Evolutionary conservation across 2,113 vertebrate species (phyloP), one percentile per base, ranked within the genome.

Genomic region (Antidorcas marsupialis): DNA sequence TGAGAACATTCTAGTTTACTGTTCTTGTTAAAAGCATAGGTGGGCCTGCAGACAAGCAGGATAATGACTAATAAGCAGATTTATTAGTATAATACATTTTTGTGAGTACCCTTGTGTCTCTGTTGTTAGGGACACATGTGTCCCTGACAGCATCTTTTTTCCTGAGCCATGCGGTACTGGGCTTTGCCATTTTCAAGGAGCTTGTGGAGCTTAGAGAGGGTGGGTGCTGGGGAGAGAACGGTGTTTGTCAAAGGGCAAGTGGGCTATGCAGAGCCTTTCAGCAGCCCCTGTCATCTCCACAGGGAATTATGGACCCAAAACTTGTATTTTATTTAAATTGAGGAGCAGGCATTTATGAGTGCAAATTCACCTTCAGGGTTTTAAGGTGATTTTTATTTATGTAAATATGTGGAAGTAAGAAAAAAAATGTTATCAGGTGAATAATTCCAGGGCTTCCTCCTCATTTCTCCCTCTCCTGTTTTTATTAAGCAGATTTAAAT

Each of bases 351-450:
- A 23, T 92, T 94, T 13, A 15, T 82, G 60, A 39, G 25, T 43
- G 52, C 67, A 12, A 4, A 43, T 89, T 57, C 12, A 71, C 67
- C 83, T 23, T 19, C 36, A 28, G 17, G n/a, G 19, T 30, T 57
- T 55, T 27, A 59, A 57, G 85, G 36, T 79, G 87, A 60, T 79
- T 78, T 96, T 52, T 30, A 62, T 95, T 74, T 89, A 28, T 23
- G 52, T 33, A 30, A 62, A 81, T 16, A 25, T 3, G 36, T 28
- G 11, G 28, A 47, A 67, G 92, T 27, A 23, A 36, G 13, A 82
- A 79, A 23, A 50, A 52, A 21, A 52, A 28, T 27, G n/a, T 45
- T 10, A 47, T 50, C 16, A 50, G 78, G 67, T 39, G 84, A 81
- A 5, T 28, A 17, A 74, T 88, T 33, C 23, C 62, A 53, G 43